Percentiles rank a stretch among this genome's conserved stretches.
Evolutionary conservation across 2,113 vertebrate genomes (phyloP).

Genomic region (Bujurquina vittata): DNA sequence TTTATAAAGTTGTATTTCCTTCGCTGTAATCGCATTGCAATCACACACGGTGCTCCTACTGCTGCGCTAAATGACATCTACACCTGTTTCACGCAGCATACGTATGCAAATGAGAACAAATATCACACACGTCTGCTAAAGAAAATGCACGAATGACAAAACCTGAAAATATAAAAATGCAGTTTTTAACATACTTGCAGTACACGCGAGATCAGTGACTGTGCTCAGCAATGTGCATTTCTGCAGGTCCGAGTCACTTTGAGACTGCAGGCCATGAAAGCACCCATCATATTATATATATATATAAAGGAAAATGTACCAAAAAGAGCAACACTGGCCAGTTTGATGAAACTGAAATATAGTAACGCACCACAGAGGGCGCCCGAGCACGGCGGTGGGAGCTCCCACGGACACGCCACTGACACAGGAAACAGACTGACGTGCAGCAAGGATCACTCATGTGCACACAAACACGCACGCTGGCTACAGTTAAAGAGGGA

Average conservation of each 20-base stretch:
- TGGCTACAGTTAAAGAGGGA: neutral
- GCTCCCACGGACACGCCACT: constrained; percentile 86
- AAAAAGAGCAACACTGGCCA: neutral
- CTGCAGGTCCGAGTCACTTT: neutral
- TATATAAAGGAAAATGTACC: no score
- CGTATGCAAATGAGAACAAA: neutral
- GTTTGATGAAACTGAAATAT: neutral
- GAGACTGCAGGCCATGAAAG: constrained; percentile 83
- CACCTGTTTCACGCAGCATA: neutral
- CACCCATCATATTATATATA: constrained; percentile 87
- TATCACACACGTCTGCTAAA: neutral
- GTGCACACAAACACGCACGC: neutral
- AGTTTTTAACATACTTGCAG: neutral
- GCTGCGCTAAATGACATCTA: neutral
- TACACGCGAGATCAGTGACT: neutral
- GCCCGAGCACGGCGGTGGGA: constrained; percentile 89
- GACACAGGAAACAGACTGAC: constrained; percentile 27
- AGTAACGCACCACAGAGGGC: constrained; percentile 86
- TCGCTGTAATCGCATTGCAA: neutral
- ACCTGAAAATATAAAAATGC: neutral
- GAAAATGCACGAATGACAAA: neutral
- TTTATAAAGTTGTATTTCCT: neutral
- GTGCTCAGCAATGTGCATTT: neutral
- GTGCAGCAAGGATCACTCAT: neutral
- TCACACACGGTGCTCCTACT: neutral